Evolutionary conservation across 2,888 invertebrate genomes (phyloP).

Genomic region (Pterostichus niger): DNA sequence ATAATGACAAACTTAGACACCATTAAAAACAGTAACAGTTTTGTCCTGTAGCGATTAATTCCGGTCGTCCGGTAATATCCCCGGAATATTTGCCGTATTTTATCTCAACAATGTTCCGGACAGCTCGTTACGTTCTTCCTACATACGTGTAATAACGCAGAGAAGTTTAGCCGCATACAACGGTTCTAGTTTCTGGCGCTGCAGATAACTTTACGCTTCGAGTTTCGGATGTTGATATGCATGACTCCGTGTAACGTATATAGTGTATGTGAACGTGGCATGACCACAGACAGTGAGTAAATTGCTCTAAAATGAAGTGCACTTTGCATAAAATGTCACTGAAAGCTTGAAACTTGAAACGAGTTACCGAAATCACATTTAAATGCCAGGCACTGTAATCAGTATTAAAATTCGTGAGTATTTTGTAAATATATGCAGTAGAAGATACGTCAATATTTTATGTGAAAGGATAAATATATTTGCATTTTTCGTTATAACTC

Average conservation of each 20-base stretch:
- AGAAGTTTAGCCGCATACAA: constrained; percentile 1
- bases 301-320: neutral
- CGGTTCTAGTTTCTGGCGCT: neutral
- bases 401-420: no score
- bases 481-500: no score
- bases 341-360: neutral
- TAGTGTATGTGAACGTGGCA: neutral
- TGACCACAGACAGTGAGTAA: neutral
- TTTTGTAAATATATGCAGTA: no score
- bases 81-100: no score
- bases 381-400: no score
- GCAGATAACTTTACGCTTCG: constrained; percentile 21
- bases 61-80: no score
- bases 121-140: neutral
- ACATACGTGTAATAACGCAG: neutral
- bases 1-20: no score
- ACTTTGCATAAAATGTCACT: neutral
- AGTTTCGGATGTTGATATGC: constrained; percentile 37
- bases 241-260: neutral
- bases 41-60: no score
- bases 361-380: no score
- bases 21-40: no score
- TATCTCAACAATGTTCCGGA: neutral
- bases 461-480: no score
- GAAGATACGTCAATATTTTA: no score